Evolutionary conservation across 1,140 invertebrate genomes (phyloP).

Genomic region (Drosophila orena): DNA sequence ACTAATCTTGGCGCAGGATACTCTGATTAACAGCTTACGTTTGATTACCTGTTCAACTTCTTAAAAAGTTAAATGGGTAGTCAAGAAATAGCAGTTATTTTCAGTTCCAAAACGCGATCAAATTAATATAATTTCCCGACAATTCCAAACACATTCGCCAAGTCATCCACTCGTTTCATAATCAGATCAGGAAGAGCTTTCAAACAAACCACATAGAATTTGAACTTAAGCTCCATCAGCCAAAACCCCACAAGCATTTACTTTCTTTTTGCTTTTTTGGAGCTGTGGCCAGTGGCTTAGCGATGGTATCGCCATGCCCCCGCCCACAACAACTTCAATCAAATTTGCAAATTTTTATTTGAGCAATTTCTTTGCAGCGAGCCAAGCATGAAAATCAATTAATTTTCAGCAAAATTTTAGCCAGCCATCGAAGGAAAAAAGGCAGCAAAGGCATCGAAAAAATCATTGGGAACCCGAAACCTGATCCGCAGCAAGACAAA

Average conservation of each 20-base stretch:
- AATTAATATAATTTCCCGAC: background rate
- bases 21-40: too few relatives aligned
- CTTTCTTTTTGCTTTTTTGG: slow-evolving; percentile 40
- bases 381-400: slow-evolving; percentile 82
- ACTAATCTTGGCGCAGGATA: too few relatives aligned
- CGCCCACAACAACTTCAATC: slow-evolving; percentile 72
- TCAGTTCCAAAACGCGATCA: too few relatives aligned
- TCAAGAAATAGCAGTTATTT: too few relatives aligned
- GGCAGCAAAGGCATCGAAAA: slow-evolving; percentile 34
- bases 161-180: slow-evolving; percentile 30
- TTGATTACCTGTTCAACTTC: too few relatives aligned
- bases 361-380: slow-evolving; percentile 77
- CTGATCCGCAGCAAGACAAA: slow-evolving; percentile 51
- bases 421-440: slow-evolving; percentile 37
- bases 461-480: slow-evolving; percentile 44
- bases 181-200: slow-evolving; percentile 42
- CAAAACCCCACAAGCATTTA: slow-evolving; percentile 19
- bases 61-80: too few relatives aligned
- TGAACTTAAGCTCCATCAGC: slow-evolving; percentile 38
- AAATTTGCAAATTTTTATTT: slow-evolving; percentile 83
- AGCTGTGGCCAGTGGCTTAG: slow-evolving; percentile 69
- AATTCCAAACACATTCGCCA: background rate
- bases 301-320: slow-evolving; percentile 12
- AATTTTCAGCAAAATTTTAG: slow-evolving; percentile 78
- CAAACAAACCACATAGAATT: slow-evolving; percentile 51